Conservation (phyloP, 2,888 invertebrate species). For the Arctia plantaginis region DNA sequence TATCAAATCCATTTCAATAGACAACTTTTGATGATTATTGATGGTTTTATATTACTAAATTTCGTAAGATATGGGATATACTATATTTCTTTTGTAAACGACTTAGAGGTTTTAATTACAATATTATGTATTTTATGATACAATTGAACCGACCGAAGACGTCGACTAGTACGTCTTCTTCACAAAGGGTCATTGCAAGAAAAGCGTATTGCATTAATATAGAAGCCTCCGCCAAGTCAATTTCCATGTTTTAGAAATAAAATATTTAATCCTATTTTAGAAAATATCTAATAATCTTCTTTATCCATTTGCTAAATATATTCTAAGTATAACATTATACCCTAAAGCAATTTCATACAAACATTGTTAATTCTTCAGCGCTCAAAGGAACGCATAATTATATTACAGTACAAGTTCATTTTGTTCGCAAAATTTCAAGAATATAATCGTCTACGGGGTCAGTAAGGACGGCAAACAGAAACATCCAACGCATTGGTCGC, state of each 20-base stretch:
- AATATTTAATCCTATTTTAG: not conserved
- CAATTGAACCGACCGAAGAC: too few relatives aligned
- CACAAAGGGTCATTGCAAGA: too few relatives aligned
- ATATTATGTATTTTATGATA: too few relatives aligned
- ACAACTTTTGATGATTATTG: slow-evolving; percentile 58
- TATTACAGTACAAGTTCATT: slow-evolving; percentile 41
- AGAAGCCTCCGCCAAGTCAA: not conserved
- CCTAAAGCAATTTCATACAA: slow-evolving; percentile 38
- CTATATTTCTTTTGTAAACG: not conserved
- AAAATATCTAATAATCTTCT: not conserved
- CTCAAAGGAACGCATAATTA: slow-evolving; percentile 41
- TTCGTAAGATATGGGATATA: not conserved
- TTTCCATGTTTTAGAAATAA: not conserved
- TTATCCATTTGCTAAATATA: not conserved
- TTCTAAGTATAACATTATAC: slow-evolving; percentile 10
- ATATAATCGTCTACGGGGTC: slow-evolving; percentile 41
- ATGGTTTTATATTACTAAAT: slow-evolving; percentile 27
- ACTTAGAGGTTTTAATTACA: not conserved
- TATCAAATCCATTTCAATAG: slow-evolving; percentile 60
- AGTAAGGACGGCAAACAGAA: slow-evolving; percentile 46
- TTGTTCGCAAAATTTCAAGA: slow-evolving; percentile 41
- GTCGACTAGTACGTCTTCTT: too few relatives aligned
- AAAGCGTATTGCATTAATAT: not conserved
- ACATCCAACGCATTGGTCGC: slow-evolving; percentile 42
- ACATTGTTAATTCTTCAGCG: slow-evolving; percentile 25